Evolutionary conservation across 2,797 vertebrate genomes (phyloP).

Genomic region (Crocidura indochinensis): DNA sequence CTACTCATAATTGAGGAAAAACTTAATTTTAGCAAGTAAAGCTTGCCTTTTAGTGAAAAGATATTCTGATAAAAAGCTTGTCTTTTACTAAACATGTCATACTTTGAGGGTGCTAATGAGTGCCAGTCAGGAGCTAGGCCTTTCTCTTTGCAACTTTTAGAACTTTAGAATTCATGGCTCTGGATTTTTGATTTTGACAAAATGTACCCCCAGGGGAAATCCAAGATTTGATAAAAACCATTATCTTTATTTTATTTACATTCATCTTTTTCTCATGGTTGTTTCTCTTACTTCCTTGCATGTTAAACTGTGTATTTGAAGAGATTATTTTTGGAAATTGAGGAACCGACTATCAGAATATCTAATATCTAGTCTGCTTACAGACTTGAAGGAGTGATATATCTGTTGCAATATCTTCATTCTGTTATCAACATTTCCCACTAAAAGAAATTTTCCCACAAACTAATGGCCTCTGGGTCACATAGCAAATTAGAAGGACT

Average conservation of each 20-base stretch:
- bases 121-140: background rate
- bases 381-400: background rate
- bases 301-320: background rate
- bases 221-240: background rate
- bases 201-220: background rate
- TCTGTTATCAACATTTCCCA: background rate
- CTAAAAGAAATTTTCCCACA: background rate
- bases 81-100: background rate
- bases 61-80: no score
- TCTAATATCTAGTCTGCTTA: no score
- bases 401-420: no score
- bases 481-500: background rate
- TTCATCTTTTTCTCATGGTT: constrained; percentile 32
- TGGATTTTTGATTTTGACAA: background rate
- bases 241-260: background rate
- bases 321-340: background rate
- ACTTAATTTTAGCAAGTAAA: background rate
- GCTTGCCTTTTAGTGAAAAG: background rate
- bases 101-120: background rate
- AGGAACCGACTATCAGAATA: background rate
- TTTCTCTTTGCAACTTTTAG: background rate
- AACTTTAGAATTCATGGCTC: constrained; percentile 1
- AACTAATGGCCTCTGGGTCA: background rate
- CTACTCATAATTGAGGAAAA: background rate
- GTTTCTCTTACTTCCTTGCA: background rate